Evolutionary conservation across 2,113 vertebrate genomes (phyloP).

Genomic region (Rhadina sibilatrix): DNA sequence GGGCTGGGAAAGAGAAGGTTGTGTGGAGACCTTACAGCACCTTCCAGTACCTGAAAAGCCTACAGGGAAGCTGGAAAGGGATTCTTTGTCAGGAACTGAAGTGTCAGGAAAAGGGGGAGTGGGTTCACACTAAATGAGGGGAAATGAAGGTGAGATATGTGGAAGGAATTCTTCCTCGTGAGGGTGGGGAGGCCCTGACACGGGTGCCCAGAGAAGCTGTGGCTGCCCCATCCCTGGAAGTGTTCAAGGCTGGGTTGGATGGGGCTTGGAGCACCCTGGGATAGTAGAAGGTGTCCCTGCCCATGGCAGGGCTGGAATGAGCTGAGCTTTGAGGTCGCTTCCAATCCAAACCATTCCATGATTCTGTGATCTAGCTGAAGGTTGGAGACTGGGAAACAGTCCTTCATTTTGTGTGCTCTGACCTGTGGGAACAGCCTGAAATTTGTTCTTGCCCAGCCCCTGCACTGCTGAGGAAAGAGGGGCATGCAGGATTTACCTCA

Average conservation of each 20-base stretch:
- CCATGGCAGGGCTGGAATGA: background rate
- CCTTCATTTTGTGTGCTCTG: background rate
- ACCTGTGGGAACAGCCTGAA: background rate
- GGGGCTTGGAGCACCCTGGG: accelerated
- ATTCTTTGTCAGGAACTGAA: background rate
- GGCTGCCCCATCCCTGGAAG: background rate
- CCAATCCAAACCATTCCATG: background rate
- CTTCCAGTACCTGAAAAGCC: background rate
- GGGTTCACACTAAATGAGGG: background rate
- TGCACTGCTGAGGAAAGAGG: background rate
- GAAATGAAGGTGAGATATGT: background rate
- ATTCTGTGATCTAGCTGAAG: background rate
- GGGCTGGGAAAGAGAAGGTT: background rate
- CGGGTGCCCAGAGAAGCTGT: background rate
- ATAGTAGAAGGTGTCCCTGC: background rate
- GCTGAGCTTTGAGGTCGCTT: background rate
- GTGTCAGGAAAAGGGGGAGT: background rate
- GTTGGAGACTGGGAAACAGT: background rate
- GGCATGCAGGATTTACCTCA: accelerated
- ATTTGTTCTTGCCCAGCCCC: background rate
- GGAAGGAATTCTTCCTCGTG: background rate
- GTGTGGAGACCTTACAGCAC: background rate
- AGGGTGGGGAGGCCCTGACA: background rate
- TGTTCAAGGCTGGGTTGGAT: accelerated
- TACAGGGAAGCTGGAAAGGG: background rate